Evolutionary conservation across 2,113 vertebrate genomes (phyloP).

Genomic region (Laterallus jamaicensis): DNA sequence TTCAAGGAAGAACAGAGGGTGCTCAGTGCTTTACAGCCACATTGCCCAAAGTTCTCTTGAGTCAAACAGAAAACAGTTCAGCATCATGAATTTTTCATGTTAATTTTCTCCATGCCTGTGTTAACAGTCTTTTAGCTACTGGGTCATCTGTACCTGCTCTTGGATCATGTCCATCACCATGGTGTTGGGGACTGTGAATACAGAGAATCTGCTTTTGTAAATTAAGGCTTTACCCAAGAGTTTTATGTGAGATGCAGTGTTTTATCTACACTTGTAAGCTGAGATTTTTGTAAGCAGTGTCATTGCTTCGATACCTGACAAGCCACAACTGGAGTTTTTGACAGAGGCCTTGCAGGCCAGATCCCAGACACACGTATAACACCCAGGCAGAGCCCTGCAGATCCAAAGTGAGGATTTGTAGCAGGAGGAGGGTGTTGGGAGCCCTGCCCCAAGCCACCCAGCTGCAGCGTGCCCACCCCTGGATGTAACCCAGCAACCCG

Average conservation of each 20-base stretch:
- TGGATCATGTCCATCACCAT: background rate
- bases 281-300: background rate
- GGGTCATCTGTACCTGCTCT: background rate
- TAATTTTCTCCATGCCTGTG: background rate
- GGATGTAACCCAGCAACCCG: rapidly evolving
- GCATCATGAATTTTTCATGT: background rate
- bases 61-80: background rate
- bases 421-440: background rate
- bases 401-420: rapidly evolving
- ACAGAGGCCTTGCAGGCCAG: background rate
- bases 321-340: background rate
- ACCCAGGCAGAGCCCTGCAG: background rate
- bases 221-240: background rate
- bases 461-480: background rate
- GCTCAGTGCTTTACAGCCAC: background rate
- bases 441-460: background rate
- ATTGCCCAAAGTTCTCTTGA: background rate
- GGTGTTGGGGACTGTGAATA: background rate
- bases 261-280: background rate
- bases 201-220: background rate
- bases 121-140: background rate
- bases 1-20: background rate
- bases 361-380: rapidly evolving
- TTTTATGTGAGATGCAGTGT: background rate
- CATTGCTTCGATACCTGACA: background rate